These are phyloP conservation scores for Nothura maculosa DNA, from an alignment of 2,797 vertebrate genomes.

Conservation along the genomic window DNA sequence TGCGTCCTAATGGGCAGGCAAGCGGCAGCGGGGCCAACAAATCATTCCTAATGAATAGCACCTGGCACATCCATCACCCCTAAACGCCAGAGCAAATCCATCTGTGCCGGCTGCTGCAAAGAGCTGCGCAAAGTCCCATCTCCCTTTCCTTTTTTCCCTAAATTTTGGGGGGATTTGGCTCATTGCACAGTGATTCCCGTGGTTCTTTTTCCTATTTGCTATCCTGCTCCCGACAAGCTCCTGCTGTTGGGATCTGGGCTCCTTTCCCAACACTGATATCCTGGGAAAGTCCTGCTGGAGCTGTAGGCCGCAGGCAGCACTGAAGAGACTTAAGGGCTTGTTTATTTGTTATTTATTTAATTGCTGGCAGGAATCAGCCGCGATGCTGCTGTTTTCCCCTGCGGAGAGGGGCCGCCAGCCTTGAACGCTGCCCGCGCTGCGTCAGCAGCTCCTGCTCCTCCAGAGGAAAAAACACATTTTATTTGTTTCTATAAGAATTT, in stretches of 20 bases:
- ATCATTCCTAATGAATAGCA: conserved; percentile 68
- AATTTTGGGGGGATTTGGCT: conserved; percentile 45
- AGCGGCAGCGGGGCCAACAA: conserved; percentile 53
- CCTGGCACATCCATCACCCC: conserved; percentile 51
- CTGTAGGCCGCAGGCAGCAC: conserved; percentile 73
- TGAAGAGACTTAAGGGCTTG: conserved; percentile 44
- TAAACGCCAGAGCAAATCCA: conserved; percentile 60
- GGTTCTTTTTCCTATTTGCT: background rate
- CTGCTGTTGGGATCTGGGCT: conserved; percentile 77
- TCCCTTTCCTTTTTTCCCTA: background rate
- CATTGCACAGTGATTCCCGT: background rate
- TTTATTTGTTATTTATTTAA: background rate
- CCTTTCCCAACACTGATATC: conserved; percentile 79
- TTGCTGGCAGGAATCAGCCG: conserved; percentile 61
- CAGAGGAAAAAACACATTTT: conserved; percentile 66
- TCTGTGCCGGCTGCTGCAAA: conserved; percentile 49
- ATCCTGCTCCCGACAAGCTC: conserved; percentile 59
- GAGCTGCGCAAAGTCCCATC: conserved; percentile 28
- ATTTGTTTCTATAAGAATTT: background rate
- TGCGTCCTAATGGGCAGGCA: conserved; percentile 67
- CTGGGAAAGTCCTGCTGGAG: conserved; percentile 80
- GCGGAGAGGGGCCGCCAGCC: conserved; percentile 8
- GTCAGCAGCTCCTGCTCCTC: conserved; percentile 51
- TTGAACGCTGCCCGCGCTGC: conserved; percentile 11
- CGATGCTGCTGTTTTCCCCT: conserved; percentile 38